These are phyloP conservation scores for Australoheros facetus DNA, from an alignment of 2,797 vertebrate species.

Conservation along the genomic window DNA sequence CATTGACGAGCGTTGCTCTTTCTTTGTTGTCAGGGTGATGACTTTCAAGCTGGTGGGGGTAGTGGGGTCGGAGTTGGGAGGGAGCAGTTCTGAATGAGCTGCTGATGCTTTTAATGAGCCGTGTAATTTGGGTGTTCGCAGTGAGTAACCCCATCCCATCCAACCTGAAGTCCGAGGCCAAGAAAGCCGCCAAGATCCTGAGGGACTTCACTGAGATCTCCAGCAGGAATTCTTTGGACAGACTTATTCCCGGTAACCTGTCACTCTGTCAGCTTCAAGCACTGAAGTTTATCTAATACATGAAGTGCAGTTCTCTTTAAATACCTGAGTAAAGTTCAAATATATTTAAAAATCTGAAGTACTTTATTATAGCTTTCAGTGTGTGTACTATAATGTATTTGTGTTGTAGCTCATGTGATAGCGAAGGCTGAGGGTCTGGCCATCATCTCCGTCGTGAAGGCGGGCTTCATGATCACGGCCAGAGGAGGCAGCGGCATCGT, in stretches of 20 bases:
- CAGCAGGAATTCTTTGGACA: conserved; percentile 84
- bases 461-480: conserved; percentile 94
- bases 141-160: conserved; percentile 93
- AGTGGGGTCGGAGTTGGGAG: neutral
- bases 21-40: neutral
- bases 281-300: neutral
- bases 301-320: neutral
- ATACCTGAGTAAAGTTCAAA: neutral
- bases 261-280: neutral
- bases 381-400: neutral
- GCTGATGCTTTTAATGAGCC: neutral
- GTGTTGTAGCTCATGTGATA: conserved; percentile 88
- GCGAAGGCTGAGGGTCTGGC: conserved; percentile 95
- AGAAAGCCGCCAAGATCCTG: conserved; percentile 96
- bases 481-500: conserved; percentile 95
- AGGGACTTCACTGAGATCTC: conserved; percentile 96
- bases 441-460: conserved; percentile 93
- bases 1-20: neutral
- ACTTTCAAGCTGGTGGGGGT: neutral
- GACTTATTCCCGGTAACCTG: conserved; percentile 90
- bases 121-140: conserved; percentile 42
- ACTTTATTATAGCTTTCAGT: neutral
- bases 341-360: neutral
- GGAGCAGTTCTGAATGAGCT: neutral
- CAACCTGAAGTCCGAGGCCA: conserved; percentile 92